A percentile compares a stretch with the other conserved stretches of the same genome.
These are phyloP conservation scores for Ptilodon capucinus DNA, from an alignment of 2,888 invertebrate species.

Conservation along the genomic window DNA sequence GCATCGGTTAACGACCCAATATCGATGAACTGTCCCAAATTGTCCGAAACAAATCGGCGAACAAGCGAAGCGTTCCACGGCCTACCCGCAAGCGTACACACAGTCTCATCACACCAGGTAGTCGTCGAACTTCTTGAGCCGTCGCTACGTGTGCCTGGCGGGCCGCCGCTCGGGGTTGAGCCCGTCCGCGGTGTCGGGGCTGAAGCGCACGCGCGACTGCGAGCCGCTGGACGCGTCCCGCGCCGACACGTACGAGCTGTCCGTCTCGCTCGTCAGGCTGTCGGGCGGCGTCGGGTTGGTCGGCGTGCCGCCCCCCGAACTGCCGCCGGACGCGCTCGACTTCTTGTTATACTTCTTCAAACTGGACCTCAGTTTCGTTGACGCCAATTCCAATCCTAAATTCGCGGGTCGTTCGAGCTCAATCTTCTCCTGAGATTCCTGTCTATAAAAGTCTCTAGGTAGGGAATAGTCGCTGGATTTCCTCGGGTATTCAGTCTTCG, in stretches of 20 bases:
- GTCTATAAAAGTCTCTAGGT: constrained; percentile 66
- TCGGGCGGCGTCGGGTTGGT: constrained; percentile 94
- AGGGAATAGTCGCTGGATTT: constrained; percentile 64
- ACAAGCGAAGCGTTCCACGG: constrained; percentile 51
- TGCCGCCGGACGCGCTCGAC: constrained; percentile 77
- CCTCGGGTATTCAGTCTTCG: constrained; percentile 65
- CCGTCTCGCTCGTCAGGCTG: constrained; percentile 90
- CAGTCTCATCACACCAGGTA: constrained; percentile 68
- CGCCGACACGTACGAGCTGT: constrained; percentile 94
- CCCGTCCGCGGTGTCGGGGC: constrained; percentile 88
- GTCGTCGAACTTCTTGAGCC: constrained; percentile 75
- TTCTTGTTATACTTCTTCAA: constrained; percentile 87
- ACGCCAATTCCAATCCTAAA: constrained; percentile 85
- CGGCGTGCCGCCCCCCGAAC: constrained; percentile 87
- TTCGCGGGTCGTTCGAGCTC: constrained; percentile 73
- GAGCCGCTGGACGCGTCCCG: constrained; percentile 88
- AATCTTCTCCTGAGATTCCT: constrained; percentile 57
- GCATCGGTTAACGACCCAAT: constrained; percentile 17
- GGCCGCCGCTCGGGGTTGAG: constrained; percentile 48
- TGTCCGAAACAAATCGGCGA: constrained; percentile 4
- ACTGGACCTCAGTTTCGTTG: constrained; percentile 89
- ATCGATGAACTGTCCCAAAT: constrained; percentile 10
- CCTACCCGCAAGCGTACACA: constrained; percentile 51
- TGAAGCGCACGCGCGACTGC: constrained; percentile 89
- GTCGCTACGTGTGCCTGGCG: constrained; percentile 73